Base-by-base conservation (phyloP, 2,797 vertebrate species). In the Pangasius djambal region DNA sequence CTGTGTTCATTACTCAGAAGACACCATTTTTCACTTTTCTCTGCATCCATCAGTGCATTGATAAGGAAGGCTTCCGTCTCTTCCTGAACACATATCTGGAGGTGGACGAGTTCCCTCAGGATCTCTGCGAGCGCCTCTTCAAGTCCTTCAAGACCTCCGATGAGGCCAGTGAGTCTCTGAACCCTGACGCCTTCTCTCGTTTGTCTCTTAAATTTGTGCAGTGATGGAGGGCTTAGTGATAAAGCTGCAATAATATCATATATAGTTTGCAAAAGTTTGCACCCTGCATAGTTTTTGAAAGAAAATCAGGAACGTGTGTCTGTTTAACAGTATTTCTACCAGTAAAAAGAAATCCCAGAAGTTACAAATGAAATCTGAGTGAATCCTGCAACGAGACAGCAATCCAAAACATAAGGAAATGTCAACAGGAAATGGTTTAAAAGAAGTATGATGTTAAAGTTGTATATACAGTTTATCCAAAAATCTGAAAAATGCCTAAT, bases 31-130 rank as follows among this genome's bases (percentile, higher is more conserved):
- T 4, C 4, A 15, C 48, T 72, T 44, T 40, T 87, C 86, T 85
- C 59, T 37, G 2, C 5, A 31, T 88, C 74, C n/a, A 75, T 6
- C 92, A 98, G 98, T 96, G 96, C 88, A 97, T 99, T 90, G 95
- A 97, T 82, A 97, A 97, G n/a, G 95, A 98, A 85, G 98, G 97
- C 40, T 99, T 99, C 89, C 93, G 95, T 90, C 93, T 96, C 61
- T 98, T 99, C 94, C 94, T 98, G 93, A 97, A 97, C 94, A 96
- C 96, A 6, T 99, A 98, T 93, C 94, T 99, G 93, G 98, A 97
- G 85, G 95, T 95, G 87, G 96, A 97, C 78, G 96, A 97, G 75
- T 95, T 98, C 91, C 96, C 97, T 1, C 85, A 92, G 87, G 95
- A 95, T 87, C 96, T 99, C 88, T 97, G 97, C 95, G 95, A 95